Percentiles rank a stretch among this genome's conserved stretches.
Conservation (phyloP, 2,797 vertebrate species). For the Thripadectes ignobilis region DNA sequence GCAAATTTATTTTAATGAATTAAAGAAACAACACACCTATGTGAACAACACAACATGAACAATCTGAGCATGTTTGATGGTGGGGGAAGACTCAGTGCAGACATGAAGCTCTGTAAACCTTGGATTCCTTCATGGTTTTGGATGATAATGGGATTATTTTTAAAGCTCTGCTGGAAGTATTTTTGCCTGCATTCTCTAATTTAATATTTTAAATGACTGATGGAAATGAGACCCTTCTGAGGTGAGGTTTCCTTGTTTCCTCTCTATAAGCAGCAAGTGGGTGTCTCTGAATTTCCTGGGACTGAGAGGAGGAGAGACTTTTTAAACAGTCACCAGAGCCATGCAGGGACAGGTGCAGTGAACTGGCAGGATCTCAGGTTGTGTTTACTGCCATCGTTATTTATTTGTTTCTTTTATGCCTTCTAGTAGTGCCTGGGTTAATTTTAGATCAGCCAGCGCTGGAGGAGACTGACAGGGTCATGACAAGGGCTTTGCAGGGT, state of each 20-base stretch:
- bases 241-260: neutral
- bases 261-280: neutral
- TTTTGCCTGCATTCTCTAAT: neutral
- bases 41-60: rapidly evolving
- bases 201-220: neutral
- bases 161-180: neutral
- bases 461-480: neutral
- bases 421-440: conserved; percentile 24
- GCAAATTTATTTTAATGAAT: neutral
- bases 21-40: neutral
- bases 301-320: neutral
- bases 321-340: neutral
- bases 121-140: neutral
- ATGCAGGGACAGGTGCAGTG: neutral
- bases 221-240: neutral
- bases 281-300: neutral
- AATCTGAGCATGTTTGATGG: rapidly evolving
- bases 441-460: neutral
- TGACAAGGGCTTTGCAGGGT: neutral
- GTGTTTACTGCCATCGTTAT: neutral
- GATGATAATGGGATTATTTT: neutral
- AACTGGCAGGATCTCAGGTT: neutral
- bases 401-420: conserved; percentile 13
- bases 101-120: neutral
- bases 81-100: neutral